A percentile compares a stretch with the other conserved stretches of the same genome.
phyloP scores from a whole-genome alignment of 2,113 vertebrate genomes.

The Poeciliopsis prolifica region DNA sequence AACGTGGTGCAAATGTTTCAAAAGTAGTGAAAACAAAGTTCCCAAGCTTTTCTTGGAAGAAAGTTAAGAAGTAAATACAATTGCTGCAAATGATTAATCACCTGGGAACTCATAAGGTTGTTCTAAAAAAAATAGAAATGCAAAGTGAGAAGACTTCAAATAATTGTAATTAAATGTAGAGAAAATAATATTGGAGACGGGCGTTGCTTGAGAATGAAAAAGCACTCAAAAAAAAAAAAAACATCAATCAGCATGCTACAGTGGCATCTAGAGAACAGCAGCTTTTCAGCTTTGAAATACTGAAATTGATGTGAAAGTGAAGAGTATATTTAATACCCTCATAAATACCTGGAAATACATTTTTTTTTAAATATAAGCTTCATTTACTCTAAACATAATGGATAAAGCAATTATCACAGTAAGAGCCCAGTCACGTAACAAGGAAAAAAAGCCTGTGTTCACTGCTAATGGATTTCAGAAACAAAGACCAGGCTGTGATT shows the following conservation, averaged over 20 bases:
- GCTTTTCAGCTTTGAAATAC: background rate
- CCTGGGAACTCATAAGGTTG: too few species aligned
- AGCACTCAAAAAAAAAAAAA: background rate
- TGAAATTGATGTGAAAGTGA: background rate
- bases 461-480: constrained; percentile 15
- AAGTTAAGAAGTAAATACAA: too few species aligned
- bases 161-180: background rate
- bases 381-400: background rate
- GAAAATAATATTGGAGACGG: background rate
- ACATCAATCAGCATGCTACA: background rate
- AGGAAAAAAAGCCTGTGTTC: constrained; percentile 1
- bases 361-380: background rate
- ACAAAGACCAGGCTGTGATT: constrained; percentile 10
- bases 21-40: too few species aligned
- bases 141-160: background rate
- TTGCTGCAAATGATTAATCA: too few species aligned
- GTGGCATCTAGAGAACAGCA: background rate
- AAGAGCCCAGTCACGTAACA: background rate
- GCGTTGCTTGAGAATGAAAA: too few species aligned
- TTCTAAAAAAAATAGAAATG: too few species aligned
- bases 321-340: background rate
- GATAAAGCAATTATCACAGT: background rate
- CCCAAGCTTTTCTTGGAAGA: too few species aligned
- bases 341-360: background rate
- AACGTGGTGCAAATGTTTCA: too few species aligned